Conservation (phyloP, 2,797 vertebrate genomes). For the Petrocephalus sullivani region DNA sequence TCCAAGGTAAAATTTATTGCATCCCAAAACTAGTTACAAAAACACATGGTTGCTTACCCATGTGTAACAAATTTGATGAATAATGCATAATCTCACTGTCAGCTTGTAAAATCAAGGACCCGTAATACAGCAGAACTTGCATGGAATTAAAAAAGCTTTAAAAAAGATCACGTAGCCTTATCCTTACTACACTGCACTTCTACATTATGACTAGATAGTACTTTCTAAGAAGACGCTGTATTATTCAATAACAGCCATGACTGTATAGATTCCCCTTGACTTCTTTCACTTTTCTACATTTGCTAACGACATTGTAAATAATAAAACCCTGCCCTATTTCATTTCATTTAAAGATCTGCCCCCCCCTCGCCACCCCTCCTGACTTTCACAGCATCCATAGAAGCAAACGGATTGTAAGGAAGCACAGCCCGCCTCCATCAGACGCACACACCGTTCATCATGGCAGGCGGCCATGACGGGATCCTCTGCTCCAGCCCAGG, state of each 20-base stretch:
- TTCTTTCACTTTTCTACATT: not conserved
- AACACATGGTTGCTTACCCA: not conserved
- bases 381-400: not conserved
- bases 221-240: not conserved
- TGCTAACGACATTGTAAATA: not conserved
- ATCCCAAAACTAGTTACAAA: not conserved
- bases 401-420: not conserved
- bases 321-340: not conserved
- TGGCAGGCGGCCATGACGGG: not conserved
- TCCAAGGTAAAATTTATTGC: not conserved
- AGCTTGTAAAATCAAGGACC: not conserved
- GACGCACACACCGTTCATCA: not conserved
- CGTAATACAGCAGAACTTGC: not conserved
- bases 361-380: not conserved
- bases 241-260: not conserved
- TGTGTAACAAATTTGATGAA: conserved; percentile 4
- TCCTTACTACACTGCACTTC: not conserved
- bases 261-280: not conserved
- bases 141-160: not conserved
- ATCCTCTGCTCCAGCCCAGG: not conserved
- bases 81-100: not conserved
- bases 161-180: not conserved
- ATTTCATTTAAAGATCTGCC: not conserved
- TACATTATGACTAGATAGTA: not conserved
- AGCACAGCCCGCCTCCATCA: not conserved